phyloP scores from a whole-genome alignment of 35 echinoderm and acorn worm species.

The Ophiothrix spiculata region DNA sequence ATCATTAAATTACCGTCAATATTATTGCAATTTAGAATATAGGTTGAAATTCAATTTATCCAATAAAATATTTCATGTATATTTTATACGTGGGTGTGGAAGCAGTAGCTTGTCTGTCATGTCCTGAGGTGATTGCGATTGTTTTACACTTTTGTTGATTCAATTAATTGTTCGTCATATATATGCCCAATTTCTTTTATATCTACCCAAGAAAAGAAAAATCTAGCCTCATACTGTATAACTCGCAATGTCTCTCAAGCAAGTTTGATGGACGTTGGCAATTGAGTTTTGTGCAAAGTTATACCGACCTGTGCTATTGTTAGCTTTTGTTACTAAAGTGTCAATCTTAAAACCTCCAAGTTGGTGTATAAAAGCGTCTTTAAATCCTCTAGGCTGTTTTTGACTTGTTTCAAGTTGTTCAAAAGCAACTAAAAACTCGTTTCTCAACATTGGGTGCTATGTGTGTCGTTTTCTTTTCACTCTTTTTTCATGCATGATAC shows the following conservation, averaged over 20 bases:
- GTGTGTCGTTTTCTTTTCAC: background rate
- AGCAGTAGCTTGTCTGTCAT: background rate
- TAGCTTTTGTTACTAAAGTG: background rate
- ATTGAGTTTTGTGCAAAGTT: constrained; percentile 1
- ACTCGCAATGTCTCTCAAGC: background rate
- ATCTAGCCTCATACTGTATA: background rate
- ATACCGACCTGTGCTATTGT: background rate
- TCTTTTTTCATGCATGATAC: background rate
- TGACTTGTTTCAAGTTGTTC: constrained; percentile 15
- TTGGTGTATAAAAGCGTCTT: background rate
- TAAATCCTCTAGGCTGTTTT: background rate
- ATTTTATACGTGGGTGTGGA: constrained; percentile 5
- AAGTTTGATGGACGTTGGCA: background rate
- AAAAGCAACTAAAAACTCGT: constrained; percentile 13
- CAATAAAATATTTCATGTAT: too few species aligned
- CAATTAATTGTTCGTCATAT: constrained; percentile 14
- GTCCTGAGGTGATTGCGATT: background rate
- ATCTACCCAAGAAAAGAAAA: background rate
- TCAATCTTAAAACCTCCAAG: background rate
- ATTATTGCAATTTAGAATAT: too few species aligned
- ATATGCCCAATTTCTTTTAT: background rate
- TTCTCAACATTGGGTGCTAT: background rate
- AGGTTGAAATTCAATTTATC: too few species aligned
- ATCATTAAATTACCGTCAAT: too few species aligned
- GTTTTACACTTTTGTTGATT: constrained; percentile 16